Conservation (phyloP, 2,113 vertebrate species). For the Chelonoidis abingdonii region DNA sequence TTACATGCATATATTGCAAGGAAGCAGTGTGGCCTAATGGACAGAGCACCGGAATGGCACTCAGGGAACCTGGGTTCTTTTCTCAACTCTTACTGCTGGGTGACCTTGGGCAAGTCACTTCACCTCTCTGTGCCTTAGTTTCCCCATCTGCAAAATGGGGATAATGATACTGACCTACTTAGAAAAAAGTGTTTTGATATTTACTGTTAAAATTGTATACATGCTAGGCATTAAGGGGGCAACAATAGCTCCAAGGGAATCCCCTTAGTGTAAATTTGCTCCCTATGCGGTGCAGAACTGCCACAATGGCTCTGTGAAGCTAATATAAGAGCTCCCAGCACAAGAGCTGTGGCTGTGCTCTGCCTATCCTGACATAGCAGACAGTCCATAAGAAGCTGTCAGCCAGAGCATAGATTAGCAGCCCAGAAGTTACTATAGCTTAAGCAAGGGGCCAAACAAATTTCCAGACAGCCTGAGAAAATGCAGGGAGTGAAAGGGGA, state of each 20-base stretch:
- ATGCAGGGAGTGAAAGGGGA: neutral
- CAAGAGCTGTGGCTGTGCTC: neutral
- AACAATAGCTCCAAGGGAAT: neutral
- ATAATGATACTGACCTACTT: neutral
- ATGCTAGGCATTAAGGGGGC: neutral
- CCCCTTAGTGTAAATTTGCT: neutral
- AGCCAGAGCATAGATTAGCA: neutral
- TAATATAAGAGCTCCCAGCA: fast-evolving
- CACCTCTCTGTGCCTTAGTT: neutral
- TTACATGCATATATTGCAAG: neutral
- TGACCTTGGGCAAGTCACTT: neutral
- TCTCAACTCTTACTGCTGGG: slow-evolving; percentile 9
- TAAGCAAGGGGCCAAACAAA: neutral
- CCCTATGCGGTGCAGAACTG: neutral
- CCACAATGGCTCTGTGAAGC: neutral
- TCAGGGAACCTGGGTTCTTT: neutral
- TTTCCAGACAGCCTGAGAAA: neutral
- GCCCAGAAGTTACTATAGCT: neutral
- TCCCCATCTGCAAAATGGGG: neutral
- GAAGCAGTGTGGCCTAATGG: slow-evolving; percentile 22
- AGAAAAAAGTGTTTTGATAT: fast-evolving
- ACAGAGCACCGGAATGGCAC: neutral
- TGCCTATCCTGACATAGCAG: neutral
- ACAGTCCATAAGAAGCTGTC: neutral
- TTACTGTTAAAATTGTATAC: neutral